Evolutionary conservation across 2,888 invertebrate genomes (phyloP).

Genomic region (Stenodera caucasica): DNA sequence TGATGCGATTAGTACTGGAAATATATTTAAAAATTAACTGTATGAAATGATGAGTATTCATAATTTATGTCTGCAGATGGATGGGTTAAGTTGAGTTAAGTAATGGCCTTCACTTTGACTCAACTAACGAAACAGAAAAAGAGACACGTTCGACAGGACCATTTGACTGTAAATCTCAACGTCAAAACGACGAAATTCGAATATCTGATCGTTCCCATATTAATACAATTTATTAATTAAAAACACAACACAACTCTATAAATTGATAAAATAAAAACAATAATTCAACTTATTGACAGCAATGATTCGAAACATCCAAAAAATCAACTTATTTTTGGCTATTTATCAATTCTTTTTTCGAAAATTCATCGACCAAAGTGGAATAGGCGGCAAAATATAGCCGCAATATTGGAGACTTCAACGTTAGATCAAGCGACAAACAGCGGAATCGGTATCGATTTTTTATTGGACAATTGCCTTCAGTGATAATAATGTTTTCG

Average conservation of each 20-base stretch:
- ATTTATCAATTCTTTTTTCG: too few relatives aligned
- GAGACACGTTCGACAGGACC: neutral
- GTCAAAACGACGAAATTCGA: constrained; percentile 14
- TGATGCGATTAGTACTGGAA: constrained; percentile 43
- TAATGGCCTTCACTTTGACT: constrained; percentile 7
- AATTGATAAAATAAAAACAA: neutral
- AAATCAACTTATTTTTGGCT: too few relatives aligned
- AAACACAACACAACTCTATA: neutral
- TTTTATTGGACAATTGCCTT: too few relatives aligned
- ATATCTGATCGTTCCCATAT: constrained; percentile 18
- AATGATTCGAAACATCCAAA: too few relatives aligned
- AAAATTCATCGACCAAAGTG: too few relatives aligned
- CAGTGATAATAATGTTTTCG: too few relatives aligned
- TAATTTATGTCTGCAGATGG: constrained; percentile 25
- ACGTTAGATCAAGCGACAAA: neutral
- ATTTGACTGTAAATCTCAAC: neutral
- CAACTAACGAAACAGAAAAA: neutral
- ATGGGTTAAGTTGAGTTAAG: neutral
- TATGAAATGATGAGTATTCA: constrained; percentile 34
- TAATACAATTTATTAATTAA: constrained; percentile 8
- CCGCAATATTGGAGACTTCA: neutral
- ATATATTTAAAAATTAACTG: constrained; percentile 39
- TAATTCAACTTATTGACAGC: neutral
- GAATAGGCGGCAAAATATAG: too few relatives aligned
- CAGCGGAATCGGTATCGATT: too few relatives aligned